phyloP scores from a whole-genome alignment of 1,140 invertebrate genomes.

The Penaeus chinensis region DNA sequence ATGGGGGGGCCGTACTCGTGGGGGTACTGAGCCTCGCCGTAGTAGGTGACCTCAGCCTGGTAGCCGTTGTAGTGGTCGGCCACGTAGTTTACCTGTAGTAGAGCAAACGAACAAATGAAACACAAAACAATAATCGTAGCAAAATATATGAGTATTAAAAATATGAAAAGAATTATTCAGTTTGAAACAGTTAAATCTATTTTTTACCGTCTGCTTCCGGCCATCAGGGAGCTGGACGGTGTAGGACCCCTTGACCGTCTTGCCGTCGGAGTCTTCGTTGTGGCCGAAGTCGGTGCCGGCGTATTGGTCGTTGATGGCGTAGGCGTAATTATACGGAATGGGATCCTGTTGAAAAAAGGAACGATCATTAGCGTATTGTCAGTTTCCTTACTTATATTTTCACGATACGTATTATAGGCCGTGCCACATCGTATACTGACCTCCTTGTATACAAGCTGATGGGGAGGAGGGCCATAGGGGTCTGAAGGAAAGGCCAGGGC shows the following conservation, averaged over 20 bases:
- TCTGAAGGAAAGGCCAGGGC: slow-evolving; percentile 18
- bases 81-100: no score
- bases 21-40: no score
- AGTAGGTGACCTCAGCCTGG: no score
- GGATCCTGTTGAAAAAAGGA: slow-evolving; percentile 23
- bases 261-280: slow-evolving; percentile 63
- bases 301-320: slow-evolving; percentile 63
- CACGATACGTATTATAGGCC: no score
- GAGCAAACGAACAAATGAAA: no score
- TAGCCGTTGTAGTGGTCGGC: no score
- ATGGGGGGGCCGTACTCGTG: no score
- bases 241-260: slow-evolving; percentile 63
- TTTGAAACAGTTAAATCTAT: not conserved
- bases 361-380: not conserved
- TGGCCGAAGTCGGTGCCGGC: slow-evolving; percentile 61
- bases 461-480: slow-evolving; percentile 10
- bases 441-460: slow-evolving; percentile 33
- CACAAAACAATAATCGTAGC: no score
- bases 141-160: no score
- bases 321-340: slow-evolving; percentile 63
- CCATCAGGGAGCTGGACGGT: slow-evolving; percentile 65
- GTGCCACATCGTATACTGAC: not conserved
- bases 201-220: slow-evolving; percentile 63
- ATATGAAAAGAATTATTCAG: no score
- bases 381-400: no score